phyloP scores from a whole-genome alignment of 2,888 invertebrate species.

The Cyclophora albipunctata region DNA sequence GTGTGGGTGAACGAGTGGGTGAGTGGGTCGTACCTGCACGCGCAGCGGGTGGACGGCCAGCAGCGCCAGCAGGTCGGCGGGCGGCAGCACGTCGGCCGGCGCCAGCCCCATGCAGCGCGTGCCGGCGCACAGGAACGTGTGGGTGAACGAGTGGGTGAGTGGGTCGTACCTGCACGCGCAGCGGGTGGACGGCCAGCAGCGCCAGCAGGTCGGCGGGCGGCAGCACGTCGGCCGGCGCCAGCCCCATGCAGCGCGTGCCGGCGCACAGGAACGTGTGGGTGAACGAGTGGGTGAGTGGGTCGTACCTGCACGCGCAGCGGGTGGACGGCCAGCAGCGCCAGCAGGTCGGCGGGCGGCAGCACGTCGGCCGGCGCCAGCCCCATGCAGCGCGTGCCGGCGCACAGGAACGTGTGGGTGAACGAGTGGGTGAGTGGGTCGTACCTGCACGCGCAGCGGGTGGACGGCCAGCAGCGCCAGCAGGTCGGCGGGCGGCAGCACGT shows the following conservation, averaged over 20 bases:
- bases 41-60: slow-evolving; percentile 94
- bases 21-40: slow-evolving; percentile 81
- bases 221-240: slow-evolving; percentile 84
- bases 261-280: too few relatives aligned
- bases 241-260: too few relatives aligned
- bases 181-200: slow-evolving; percentile 91
- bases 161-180: slow-evolving; percentile 86
- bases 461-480: slow-evolving; percentile 88
- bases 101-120: too few relatives aligned
- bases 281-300: too few relatives aligned
- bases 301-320: slow-evolving; percentile 92
- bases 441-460: slow-evolving; percentile 95
- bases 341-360: slow-evolving; percentile 84
- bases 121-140: too few relatives aligned
- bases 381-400: slow-evolving; percentile 88
- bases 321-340: slow-evolving; percentile 91
- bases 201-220: slow-evolving; percentile 87
- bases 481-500: slow-evolving; percentile 86
- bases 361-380: slow-evolving; percentile 85
- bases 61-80: slow-evolving; percentile 84
- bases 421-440: slow-evolving; percentile 34
- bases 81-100: slow-evolving; percentile 88
- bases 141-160: too few relatives aligned
- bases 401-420: too few relatives aligned
- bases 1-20: too few relatives aligned